These are phyloP conservation scores for Alligator mississippiensis DNA, from an alignment of 2,113 vertebrate species.

Conservation along the genomic window DNA sequence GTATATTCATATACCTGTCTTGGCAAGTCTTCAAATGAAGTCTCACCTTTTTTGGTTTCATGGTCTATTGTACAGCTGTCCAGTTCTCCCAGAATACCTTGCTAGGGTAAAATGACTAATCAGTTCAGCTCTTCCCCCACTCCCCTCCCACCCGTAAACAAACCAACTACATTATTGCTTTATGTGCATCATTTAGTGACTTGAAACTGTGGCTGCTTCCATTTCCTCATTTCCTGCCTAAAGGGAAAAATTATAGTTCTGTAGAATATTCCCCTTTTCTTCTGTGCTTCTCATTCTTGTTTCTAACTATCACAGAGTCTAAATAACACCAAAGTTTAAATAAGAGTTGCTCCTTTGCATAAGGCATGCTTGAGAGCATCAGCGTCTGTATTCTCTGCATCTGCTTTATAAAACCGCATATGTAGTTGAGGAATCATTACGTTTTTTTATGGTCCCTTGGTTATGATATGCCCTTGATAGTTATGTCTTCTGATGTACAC, in stretches of 20 bases:
- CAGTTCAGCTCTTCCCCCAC: not conserved
- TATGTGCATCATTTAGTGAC: not conserved
- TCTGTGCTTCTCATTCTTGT: not conserved
- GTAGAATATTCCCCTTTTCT: not conserved
- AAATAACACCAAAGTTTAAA: too few species aligned
- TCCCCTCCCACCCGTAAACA: not conserved
- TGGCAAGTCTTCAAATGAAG: too few species aligned
- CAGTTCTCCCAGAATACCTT: accelerated
- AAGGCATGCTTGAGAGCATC: too few species aligned
- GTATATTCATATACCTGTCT: too few species aligned
- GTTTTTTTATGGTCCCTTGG: not conserved
- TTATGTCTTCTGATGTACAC: not conserved
- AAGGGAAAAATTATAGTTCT: not conserved
- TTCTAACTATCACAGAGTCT: too few species aligned
- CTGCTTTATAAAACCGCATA: not conserved
- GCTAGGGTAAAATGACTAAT: too few species aligned
- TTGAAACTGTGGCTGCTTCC: not conserved
- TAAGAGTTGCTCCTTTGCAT: too few species aligned
- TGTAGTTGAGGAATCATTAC: not conserved
- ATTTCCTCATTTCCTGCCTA: not conserved
- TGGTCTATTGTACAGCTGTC: not conserved
- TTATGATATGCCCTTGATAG: not conserved
- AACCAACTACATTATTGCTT: not conserved
- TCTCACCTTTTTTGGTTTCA: too few species aligned
- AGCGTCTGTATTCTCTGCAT: not conserved